These are phyloP conservation scores for Ptilorrhoa leucosticta DNA, from an alignment of 2,113 vertebrate species.

Conservation along the genomic window DNA sequence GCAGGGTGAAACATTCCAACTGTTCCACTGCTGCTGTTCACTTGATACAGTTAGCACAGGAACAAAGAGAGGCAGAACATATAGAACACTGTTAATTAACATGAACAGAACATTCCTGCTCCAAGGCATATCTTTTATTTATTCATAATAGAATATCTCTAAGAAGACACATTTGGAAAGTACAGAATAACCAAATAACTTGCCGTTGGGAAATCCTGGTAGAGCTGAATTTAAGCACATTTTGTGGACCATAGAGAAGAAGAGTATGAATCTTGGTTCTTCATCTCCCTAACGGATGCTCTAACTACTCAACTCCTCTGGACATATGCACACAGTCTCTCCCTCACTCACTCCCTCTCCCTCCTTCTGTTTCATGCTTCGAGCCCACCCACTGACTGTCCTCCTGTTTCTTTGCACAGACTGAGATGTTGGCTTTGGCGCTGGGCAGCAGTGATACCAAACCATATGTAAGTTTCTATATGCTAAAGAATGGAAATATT, in stretches of 20 bases:
- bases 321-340: neutral
- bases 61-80: neutral
- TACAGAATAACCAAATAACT: neutral
- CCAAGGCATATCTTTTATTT: neutral
- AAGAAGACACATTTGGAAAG: neutral
- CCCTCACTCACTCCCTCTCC: neutral
- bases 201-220: neutral
- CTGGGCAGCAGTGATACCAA: conserved; percentile 5
- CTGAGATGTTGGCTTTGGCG: neutral
- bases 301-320: neutral
- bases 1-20: neutral
- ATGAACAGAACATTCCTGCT: neutral
- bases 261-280: neutral
- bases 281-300: neutral
- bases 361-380: neutral
- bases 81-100: neutral
- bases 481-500: neutral
- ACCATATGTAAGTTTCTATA: neutral
- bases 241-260: neutral
- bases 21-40: neutral
- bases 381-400: neutral
- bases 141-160: neutral
- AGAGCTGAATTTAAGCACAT: neutral
- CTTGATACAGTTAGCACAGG: neutral
- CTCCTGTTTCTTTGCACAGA: neutral